Evolutionary conservation across 2,113 vertebrate genomes (phyloP), one percentile per base, ranked within the genome.

Genomic region (Erythrolamprus reginae): DNA sequence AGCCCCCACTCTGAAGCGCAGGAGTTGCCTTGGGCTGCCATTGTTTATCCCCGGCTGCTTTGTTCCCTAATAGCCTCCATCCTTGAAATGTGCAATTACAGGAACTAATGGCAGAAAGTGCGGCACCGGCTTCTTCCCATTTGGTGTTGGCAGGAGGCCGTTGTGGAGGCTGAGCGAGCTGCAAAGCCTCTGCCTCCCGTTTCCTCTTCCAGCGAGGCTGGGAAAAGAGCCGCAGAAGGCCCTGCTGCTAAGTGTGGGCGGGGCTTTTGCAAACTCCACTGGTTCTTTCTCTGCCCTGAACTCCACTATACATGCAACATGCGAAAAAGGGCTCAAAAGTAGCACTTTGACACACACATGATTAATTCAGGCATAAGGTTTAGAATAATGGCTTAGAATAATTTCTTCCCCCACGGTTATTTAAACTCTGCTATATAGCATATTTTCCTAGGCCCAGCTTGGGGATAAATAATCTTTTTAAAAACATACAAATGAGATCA

Each of bases 401-500:
- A 38, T 77, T 77, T 15, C 65, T 17, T 77, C n/a, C 65, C 70
- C 45, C 15, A 28, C 2, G 83, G 0, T 1, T 17, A 77, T 38
- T 38, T 38, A 77, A 38, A 38, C 65, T 15, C 15, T 77, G n/a
- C n/a, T 19, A 19, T 19, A 19, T 6, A 17, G 5, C 5, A 77
- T 77, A 15, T 15, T 19, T 94, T 92, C 95, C 89, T 90, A 0
- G 1, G 61, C 92, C 90, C 92, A 94, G 93, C 47, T 0, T 0
- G 45, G 82, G 12, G 9, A 10, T 51, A 82, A 89, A 24, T 9
- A 0, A 7, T 7, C 17, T 92, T 58, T 13, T 51, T 88, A 82
- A 45, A 2, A 77, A 86, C 88, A 84, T 92, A 92, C 89, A 95
- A 94, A 93, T 93, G 0, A 10, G 93, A 94, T 92, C 93, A 92